Evolutionary conservation across 2,797 vertebrate species (phyloP), one percentile per base, ranked within the genome.

Genomic region (Euthynnus affinis): DNA sequence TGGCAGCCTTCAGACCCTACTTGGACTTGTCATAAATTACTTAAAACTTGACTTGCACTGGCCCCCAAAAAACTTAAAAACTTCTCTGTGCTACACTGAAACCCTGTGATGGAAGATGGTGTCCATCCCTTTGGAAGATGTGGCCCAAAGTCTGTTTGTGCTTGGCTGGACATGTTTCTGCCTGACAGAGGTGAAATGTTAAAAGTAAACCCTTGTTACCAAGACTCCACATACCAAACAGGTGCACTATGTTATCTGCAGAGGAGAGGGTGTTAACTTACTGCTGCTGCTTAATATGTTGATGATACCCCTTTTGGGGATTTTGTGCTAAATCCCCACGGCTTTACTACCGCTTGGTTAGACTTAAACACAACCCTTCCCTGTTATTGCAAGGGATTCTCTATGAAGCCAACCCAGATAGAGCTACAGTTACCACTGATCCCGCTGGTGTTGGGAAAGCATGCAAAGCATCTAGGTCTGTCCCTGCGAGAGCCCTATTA

Each of bases 381-480:
- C 84, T 90, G 90, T 91, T 90, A 84, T 86, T 88, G 84, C 73
- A 84, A 81, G 78, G 83, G 87, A 89, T 87, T 88, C 66, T 87
- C 53, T 44, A 42, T 69, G 69, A 84, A 85, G 79, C 83, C 85
- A 60, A 52, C 56, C 71, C 66, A 75, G 71, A 83, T 69, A 71
- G 84, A 83, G 88, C 83, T 88, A 81, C 87, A 84, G 91, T 87
- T 84, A 85, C 85, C 78, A 59, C 86, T 90, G 89, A 92, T 90
- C 88, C 87, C 23, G 14, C 69, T 68, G 57, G 60, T 85, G 85
- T 91, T 91, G 85, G 83, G 85, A 90, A 92, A 92, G 86, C 89
- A 91, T 89, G 84, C 80, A 65, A 91, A 80, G 87, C 82, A 89
- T 87, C 80, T 80, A 75, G 61, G 53, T 85, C 80, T 81, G 79